Conservation (phyloP, 2,888 invertebrate species). For the Himalopsyche anomala region DNA sequence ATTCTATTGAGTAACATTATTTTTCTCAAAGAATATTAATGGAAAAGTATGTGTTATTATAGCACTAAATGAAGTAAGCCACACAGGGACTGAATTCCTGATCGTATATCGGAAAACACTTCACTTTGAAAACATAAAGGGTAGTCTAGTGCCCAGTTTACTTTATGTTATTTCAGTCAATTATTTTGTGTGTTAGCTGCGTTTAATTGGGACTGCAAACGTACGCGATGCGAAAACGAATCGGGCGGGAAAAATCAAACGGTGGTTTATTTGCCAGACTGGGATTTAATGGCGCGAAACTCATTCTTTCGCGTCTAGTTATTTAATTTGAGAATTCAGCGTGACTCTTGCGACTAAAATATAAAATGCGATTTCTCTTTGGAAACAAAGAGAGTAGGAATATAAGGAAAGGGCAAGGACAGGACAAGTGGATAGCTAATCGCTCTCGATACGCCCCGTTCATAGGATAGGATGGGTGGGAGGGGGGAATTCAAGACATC, state of each 20-base stretch:
- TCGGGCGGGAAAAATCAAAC: conserved; percentile 42
- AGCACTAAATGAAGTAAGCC: conserved; percentile 37
- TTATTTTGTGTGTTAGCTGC: conserved; percentile 54
- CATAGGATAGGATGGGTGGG: too few species aligned
- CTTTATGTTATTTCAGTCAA: conserved; percentile 61
- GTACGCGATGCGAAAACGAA: conserved; percentile 42
- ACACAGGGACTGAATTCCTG: conserved; percentile 47
- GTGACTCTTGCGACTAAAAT: too few species aligned
- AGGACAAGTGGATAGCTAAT: too few species aligned
- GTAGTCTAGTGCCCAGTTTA: background rate
- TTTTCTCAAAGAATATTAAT: background rate
- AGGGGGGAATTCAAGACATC: too few species aligned
- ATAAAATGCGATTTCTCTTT: too few species aligned
- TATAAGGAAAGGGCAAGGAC: too few species aligned
- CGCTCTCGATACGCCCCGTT: too few species aligned
- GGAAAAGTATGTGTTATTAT: conserved; percentile 46
- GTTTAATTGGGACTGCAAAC: conserved; percentile 38
- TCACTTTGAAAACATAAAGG: conserved; percentile 41
- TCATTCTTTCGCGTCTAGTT: too few species aligned
- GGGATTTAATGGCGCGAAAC: conserved; percentile 11
- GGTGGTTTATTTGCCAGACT: conserved; percentile 8
- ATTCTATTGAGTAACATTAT: background rate
- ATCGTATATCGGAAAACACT: conserved; percentile 29
- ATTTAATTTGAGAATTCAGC: too few species aligned
- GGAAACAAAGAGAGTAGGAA: too few species aligned